A percentile compares a stretch with the other conserved stretches of the same genome.
These are phyloP conservation scores for Orthosia gracilis DNA, from an alignment of 2,888 invertebrate species.

Conservation along the genomic window DNA sequence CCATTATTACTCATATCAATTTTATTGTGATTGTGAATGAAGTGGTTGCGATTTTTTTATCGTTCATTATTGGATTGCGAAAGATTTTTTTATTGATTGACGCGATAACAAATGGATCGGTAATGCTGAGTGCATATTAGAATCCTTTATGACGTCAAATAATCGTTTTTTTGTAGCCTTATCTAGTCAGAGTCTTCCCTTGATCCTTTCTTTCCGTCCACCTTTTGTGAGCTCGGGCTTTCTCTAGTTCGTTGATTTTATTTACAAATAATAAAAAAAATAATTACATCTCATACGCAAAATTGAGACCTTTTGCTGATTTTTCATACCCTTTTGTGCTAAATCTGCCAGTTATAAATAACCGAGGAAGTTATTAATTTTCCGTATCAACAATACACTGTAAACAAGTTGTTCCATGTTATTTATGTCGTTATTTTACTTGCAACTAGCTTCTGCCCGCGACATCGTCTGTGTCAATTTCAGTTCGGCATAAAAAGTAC, in stretches of 20 bases:
- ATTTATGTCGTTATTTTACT: no score
- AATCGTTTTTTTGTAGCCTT: no score
- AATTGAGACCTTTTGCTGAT: background rate
- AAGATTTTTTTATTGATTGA: background rate
- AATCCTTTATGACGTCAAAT: no score
- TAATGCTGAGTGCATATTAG: no score
- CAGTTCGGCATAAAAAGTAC: no score
- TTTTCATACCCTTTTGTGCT: slow-evolving; percentile 32
- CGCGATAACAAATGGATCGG: background rate
- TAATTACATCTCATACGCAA: background rate
- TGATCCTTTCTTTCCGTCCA: no score
- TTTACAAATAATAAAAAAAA: background rate
- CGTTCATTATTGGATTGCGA: slow-evolving; percentile 11
- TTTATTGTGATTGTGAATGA: no score
- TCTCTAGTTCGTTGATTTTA: no score
- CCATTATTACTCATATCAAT: background rate
- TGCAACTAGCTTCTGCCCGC: no score
- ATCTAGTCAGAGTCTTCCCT: no score
- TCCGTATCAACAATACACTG: background rate
- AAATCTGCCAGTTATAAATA: slow-evolving; percentile 21
- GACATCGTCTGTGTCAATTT: no score
- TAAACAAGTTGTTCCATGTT: slow-evolving; percentile 10
- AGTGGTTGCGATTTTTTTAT: slow-evolving; percentile 4
- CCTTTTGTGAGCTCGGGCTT: no score
- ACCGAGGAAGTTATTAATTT: background rate